A percentile compares a stretch with the other conserved stretches of the same genome.
These are phyloP conservation scores for Mantis religiosa DNA, from an alignment of 2,888 invertebrate species.

Conservation along the genomic window DNA sequence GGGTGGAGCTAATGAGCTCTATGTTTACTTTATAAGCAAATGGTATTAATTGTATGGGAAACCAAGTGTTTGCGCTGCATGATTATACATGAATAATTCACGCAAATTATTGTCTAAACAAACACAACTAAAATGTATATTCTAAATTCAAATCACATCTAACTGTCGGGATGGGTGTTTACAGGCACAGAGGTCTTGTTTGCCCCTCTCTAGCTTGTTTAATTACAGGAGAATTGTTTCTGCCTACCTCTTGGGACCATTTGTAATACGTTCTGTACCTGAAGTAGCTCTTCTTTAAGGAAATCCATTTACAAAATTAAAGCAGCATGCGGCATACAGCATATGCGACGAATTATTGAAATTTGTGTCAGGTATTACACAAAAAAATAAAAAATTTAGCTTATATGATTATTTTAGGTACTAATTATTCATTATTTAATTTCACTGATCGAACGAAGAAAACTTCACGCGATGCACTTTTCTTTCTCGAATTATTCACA, in stretches of 20 bases:
- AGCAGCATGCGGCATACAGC: too few relatives aligned
- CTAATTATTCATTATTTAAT: too few relatives aligned
- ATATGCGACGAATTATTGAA: too few relatives aligned
- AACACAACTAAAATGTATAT: not conserved
- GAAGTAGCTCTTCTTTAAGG: too few relatives aligned
- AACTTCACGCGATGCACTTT: too few relatives aligned
- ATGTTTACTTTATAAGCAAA: not conserved
- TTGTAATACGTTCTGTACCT: too few relatives aligned
- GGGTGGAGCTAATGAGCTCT: not conserved
- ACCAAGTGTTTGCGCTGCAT: not conserved
- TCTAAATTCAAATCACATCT: not conserved
- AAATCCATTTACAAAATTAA: too few relatives aligned
- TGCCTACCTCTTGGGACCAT: not conserved
- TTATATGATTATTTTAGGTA: too few relatives aligned
- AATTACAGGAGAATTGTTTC: not conserved
- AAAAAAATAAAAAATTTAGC: too few relatives aligned
- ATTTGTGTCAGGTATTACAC: too few relatives aligned
- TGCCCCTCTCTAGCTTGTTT: not conserved
- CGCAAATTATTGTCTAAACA: not conserved
- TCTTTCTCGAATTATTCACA: too few relatives aligned
- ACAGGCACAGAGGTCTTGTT: not conserved
- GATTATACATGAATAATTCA: not conserved
- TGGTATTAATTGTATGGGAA: not conserved
- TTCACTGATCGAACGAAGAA: too few relatives aligned
- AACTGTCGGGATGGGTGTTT: not conserved